Conservation (phyloP, 2,797 vertebrate genomes). For the Aldrovandia affinis region DNA sequence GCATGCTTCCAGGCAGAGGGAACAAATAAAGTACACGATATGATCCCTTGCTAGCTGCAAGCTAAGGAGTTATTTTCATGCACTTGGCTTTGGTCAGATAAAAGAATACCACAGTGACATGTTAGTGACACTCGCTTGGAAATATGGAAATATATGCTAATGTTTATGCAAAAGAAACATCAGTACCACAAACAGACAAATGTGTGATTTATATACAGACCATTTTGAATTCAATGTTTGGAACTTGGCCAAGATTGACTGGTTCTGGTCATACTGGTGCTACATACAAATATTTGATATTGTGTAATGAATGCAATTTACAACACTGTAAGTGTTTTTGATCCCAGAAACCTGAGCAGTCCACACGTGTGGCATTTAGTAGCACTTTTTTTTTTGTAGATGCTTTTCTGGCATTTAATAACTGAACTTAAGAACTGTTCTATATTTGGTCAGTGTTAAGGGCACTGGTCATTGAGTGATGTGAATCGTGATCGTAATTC, state of each 20-base stretch:
- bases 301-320: neutral
- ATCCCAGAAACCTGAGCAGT: neutral
- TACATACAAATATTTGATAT: neutral
- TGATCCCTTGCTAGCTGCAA: too few relatives aligned
- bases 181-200: neutral
- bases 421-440: neutral
- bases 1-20: neutral
- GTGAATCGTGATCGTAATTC: neutral
- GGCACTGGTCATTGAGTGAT: neutral
- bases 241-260: neutral
- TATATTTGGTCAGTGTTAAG: neutral
- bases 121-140: too few relatives aligned
- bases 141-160: neutral
- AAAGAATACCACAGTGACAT: too few relatives aligned
- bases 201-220: neutral
- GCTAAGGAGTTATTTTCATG: too few relatives aligned
- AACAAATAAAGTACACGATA: neutral
- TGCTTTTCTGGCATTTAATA: neutral
- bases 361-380: neutral
- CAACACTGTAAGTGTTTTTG: neutral
- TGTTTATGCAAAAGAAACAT: neutral
- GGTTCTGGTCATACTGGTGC: neutral
- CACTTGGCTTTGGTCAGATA: too few relatives aligned
- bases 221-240: neutral
- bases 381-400: neutral